A percentile compares a stretch with the other conserved stretches of the same genome.
Conservation (phyloP, 2,113 vertebrate species). For the Hirundichthys speculiger region DNA sequence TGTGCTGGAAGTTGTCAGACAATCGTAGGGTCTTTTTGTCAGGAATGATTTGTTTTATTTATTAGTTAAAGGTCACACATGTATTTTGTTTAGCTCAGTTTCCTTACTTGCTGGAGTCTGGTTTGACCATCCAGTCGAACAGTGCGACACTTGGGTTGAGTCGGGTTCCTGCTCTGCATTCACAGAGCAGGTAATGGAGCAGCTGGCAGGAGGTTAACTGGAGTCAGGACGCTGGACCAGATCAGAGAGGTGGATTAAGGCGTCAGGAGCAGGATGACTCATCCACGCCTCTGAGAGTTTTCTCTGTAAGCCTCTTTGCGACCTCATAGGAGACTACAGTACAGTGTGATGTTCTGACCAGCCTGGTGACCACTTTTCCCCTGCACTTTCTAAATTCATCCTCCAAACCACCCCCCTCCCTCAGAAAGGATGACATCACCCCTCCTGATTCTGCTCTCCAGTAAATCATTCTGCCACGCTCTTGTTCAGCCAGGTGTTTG, state of each 20-base stretch:
- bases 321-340: background rate
- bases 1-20: background rate
- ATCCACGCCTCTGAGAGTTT: slow-evolving; percentile 29
- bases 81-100: too few species aligned
- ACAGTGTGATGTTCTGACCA: slow-evolving; percentile 53
- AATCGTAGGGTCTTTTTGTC: background rate
- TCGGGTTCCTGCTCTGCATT: too few species aligned
- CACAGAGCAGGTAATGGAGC: background rate
- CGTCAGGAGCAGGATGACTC: slow-evolving; percentile 60
- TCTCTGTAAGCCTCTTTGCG: slow-evolving; percentile 32
- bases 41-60: background rate
- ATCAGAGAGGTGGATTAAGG: slow-evolving; percentile 46
- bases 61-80: background rate
- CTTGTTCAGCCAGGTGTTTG: background rate
- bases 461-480: slow-evolving; percentile 51
- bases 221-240: background rate
- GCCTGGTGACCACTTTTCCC: slow-evolving; percentile 32
- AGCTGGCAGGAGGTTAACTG: background rate
- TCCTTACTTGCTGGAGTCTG: too few species aligned
- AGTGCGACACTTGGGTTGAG: too few species aligned
- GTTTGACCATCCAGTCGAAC: too few species aligned
- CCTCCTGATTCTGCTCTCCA: slow-evolving; percentile 37
- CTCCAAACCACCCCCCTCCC: slow-evolving; percentile 4
- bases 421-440: slow-evolving; percentile 72
- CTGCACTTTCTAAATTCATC: slow-evolving; percentile 61